phyloP scores from a whole-genome alignment of 2,888 invertebrate species.

The Hipparchia semele region DNA sequence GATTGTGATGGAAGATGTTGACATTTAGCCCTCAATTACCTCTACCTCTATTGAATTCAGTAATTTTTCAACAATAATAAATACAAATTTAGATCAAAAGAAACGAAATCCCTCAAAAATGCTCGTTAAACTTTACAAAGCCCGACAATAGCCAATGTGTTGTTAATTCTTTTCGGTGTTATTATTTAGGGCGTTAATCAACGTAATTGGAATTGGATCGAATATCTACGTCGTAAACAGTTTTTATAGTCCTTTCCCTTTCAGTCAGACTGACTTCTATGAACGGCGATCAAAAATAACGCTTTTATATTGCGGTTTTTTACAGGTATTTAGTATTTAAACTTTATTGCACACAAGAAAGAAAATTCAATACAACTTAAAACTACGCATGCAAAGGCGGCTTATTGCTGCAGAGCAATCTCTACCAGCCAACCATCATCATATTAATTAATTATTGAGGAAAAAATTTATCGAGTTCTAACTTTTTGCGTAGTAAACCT shows the following conservation, averaged over 20 bases:
- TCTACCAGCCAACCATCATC: too few relatives aligned
- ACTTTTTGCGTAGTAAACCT: neutral
- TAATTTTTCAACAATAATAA: neutral
- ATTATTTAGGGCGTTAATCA: conserved; percentile 25
- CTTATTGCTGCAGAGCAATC: too few relatives aligned
- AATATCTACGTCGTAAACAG: conserved; percentile 17
- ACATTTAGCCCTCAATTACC: too few relatives aligned
- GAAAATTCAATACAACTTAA: too few relatives aligned
- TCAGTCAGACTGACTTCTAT: conserved; percentile 24
- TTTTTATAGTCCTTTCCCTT: conserved; percentile 29
- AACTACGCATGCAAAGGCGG: too few relatives aligned
- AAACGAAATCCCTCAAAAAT: conserved; percentile 1
- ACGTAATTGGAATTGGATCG: conserved; percentile 26
- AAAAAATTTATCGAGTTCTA: neutral
- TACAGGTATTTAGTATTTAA: too few relatives aligned
- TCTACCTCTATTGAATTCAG: too few relatives aligned
- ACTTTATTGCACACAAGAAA: too few relatives aligned
- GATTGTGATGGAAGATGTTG: too few relatives aligned
- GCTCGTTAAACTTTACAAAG: neutral
- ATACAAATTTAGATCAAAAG: neutral
- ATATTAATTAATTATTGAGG: neutral
- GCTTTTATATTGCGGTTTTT: conserved; percentile 1
- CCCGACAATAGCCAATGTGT: conserved; percentile 6
- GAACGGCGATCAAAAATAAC: conserved; percentile 15
- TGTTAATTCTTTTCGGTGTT: conserved; percentile 28